phyloP scores from a whole-genome alignment of 2,888 invertebrate genomes.

The Maniola hyperantus region DNA sequence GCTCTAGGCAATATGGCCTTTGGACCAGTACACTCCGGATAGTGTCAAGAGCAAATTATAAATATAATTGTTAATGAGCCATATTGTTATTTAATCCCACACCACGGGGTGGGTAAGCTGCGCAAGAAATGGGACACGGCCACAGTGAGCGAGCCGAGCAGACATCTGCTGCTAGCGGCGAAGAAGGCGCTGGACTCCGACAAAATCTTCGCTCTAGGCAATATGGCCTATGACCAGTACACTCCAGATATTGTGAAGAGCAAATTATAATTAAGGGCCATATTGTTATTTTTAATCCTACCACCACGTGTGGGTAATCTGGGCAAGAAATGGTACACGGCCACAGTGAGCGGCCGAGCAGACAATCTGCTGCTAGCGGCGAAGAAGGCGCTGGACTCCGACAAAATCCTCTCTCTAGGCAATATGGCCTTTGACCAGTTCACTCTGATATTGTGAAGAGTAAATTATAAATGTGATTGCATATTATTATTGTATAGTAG shows the following conservation, averaged over 20 bases:
- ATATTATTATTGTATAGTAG: no score
- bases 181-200: slow-evolving; percentile 95
- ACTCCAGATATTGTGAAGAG: slow-evolving; percentile 52
- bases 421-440: no score
- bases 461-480: slow-evolving; percentile 65
- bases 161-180: slow-evolving; percentile 89
- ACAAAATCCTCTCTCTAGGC: no score
- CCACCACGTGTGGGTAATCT: no score
- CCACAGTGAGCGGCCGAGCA: no score
- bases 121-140: slow-evolving; percentile 93
- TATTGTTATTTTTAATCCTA: no score
- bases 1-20: slow-evolving; percentile 89
- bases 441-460: slow-evolving; percentile 56
- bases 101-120: slow-evolving; percentile 97
- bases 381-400: no score
- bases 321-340: no score
- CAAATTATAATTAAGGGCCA: slow-evolving; percentile 66
- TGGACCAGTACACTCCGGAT: slow-evolving; percentile 47
- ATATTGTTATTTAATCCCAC: no score
- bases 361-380: no score
- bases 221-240: slow-evolving; percentile 75
- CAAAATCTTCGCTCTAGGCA: slow-evolving; percentile 96
- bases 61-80: no score
- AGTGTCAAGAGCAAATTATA: no score
- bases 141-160: slow-evolving; percentile 92